Conservation (phyloP, 2,113 vertebrate species). For the Lanius collurio region DNA sequence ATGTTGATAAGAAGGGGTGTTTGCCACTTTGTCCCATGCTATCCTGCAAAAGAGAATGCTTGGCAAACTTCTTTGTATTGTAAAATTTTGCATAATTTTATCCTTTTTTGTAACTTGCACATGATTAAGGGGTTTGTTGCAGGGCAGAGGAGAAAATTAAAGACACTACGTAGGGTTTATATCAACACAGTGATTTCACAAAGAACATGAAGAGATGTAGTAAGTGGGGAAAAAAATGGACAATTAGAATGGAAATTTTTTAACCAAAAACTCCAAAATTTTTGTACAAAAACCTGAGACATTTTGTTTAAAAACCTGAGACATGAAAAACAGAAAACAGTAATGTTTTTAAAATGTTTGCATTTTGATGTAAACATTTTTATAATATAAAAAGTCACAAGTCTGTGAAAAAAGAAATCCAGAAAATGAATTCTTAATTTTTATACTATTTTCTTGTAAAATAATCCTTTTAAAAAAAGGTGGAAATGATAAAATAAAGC, state of each 20-base stretch:
- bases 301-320: background rate
- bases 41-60: background rate
- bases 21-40: background rate
- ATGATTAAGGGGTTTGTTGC: background rate
- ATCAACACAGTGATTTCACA: background rate
- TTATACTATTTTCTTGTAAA: background rate
- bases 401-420: background rate
- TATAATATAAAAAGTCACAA: background rate
- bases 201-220: background rate
- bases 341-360: background rate
- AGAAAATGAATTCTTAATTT: background rate
- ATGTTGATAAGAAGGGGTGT: background rate
- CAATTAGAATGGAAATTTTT: background rate
- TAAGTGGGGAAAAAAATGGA: background rate
- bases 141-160: background rate
- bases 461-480: background rate
- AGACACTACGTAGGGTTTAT: background rate
- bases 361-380: background rate
- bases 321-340: background rate
- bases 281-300: background rate
- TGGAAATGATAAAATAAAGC: background rate
- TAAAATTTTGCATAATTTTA: background rate
- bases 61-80: background rate
- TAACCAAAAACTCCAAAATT: background rate
- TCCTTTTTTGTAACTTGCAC: background rate